Evolutionary conservation across 1,140 invertebrate species (phyloP).

Genomic region (Brachionus paranguensis): DNA sequence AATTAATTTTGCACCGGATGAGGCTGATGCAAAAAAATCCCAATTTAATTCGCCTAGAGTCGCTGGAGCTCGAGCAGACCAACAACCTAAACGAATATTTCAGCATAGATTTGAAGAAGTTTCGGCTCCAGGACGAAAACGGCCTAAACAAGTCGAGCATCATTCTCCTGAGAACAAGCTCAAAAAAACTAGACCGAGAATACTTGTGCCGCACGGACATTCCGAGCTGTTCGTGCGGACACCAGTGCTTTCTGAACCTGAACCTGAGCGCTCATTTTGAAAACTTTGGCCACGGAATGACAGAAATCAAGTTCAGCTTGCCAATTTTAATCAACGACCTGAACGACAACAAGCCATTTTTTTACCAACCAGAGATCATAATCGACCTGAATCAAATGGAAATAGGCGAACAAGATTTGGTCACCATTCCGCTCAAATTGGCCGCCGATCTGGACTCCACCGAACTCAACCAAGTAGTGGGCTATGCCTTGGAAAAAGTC

Average conservation of each 20-base stretch:
- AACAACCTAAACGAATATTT: constrained; percentile 1
- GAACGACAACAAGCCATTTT: constrained; percentile 31
- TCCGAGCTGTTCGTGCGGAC: neutral
- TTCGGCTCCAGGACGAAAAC: neutral
- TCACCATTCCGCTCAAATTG: neutral
- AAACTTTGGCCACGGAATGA: neutral
- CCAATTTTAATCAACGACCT: neutral
- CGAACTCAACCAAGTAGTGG: neutral
- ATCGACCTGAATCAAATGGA: constrained; percentile 9
- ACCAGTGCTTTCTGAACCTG: neutral
- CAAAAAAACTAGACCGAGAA: constrained; percentile 2
- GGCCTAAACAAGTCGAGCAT: neutral
- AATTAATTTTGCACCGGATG: neutral
- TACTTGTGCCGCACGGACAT: neutral
- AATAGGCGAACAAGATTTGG: neutral
- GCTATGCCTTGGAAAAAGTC: neutral
- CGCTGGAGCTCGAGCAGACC: neutral
- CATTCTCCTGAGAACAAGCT: neutral
- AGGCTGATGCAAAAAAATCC: neutral
- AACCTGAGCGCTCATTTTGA: neutral
- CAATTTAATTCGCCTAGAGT: neutral
- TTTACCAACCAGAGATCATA: constrained; percentile 4
- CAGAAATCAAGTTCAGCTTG: neutral
- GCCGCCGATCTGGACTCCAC: neutral
- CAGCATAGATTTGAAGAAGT: constrained; percentile 27